phyloP scores from a whole-genome alignment of 1,140 invertebrate species.

The Zaprionus africanus region DNA sequence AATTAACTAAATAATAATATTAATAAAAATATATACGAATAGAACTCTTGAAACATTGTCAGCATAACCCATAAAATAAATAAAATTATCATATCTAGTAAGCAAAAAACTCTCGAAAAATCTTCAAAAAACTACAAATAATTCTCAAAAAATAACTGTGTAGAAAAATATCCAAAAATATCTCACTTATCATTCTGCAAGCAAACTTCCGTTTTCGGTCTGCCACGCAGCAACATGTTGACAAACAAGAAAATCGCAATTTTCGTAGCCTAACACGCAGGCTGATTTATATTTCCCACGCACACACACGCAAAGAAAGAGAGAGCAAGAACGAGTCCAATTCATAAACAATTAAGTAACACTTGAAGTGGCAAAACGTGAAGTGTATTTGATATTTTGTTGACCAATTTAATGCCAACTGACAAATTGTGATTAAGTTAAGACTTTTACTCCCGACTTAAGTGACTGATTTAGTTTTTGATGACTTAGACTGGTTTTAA shows the following conservation, averaged over 20 bases:
- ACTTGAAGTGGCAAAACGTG: slow-evolving; percentile 47
- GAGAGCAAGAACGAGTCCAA: slow-evolving; percentile 33
- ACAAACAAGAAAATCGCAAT: slow-evolving; percentile 24
- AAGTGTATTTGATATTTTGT: slow-evolving; percentile 22
- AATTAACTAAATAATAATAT: not conserved
- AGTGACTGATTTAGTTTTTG: slow-evolving; percentile 41
- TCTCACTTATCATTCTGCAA: not conserved
- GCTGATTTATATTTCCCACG: slow-evolving; percentile 62
- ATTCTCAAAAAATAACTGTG: not conserved
- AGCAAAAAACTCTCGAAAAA: not conserved
- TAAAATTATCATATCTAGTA: too few relatives aligned
- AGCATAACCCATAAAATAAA: not conserved
- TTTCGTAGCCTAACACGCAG: slow-evolving; percentile 54
- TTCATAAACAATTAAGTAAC: slow-evolving; percentile 77
- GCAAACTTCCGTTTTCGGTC: slow-evolving; percentile 36
- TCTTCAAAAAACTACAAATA: not conserved
- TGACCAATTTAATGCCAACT: slow-evolving; percentile 11
- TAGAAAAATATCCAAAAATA: not conserved
- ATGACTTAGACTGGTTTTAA: slow-evolving; percentile 17
- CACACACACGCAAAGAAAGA: slow-evolving; percentile 1
- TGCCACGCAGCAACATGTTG: slow-evolving; percentile 28
- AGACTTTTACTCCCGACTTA: slow-evolving; percentile 37
- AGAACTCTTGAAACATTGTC: not conserved
- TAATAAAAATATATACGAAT: not conserved
- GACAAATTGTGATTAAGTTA: slow-evolving; percentile 74